These are phyloP conservation scores for Panthera leo DNA, from an alignment of 2,113 vertebrate species.

Conservation along the genomic window DNA sequence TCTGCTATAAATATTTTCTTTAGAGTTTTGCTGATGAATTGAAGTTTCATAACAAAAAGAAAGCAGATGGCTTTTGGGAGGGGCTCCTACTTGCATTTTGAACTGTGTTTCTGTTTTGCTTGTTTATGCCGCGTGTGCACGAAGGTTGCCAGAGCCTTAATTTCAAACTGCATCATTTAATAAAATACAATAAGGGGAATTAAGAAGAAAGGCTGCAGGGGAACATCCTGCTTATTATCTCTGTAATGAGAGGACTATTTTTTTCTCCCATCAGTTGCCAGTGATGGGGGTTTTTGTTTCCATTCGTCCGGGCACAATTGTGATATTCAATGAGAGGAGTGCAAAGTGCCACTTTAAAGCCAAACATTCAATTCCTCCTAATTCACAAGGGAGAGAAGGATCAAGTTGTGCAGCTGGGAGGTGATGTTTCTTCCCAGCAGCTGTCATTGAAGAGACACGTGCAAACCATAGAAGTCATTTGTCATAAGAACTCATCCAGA, in stretches of 20 bases:
- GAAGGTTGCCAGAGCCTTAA: constrained; percentile 80
- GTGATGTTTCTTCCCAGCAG: constrained; percentile 84
- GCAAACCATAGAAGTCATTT: constrained; percentile 83
- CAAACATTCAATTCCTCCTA: constrained; percentile 80
- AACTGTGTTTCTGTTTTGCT: constrained; percentile 75
- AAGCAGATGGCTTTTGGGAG: constrained; percentile 74
- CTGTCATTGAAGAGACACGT: constrained; percentile 83
- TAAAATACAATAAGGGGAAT: constrained; percentile 80
- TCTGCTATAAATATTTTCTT: constrained; percentile 75
- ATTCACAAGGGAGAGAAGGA: constrained; percentile 82
- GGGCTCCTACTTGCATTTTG: constrained; percentile 67
- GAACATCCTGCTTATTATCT: constrained; percentile 83
- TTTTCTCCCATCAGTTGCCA: constrained; percentile 83
- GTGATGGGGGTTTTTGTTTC: constrained; percentile 82
- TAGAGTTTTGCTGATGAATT: constrained; percentile 73
- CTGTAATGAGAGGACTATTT: constrained; percentile 81
- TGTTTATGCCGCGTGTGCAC: constrained; percentile 75
- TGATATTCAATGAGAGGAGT: constrained; percentile 78
- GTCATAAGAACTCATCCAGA: constrained; percentile 80
- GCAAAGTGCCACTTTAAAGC: constrained; percentile 84
- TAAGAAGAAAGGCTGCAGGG: constrained; percentile 74
- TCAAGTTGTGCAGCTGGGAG: constrained; percentile 86
- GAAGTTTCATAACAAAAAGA: constrained; percentile 78
- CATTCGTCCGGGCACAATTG: constrained; percentile 79
- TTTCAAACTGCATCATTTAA: constrained; percentile 76